Base-by-base conservation (phyloP, 2,797 vertebrate genomes). In the Odontamblyopus lacepedii region DNA sequence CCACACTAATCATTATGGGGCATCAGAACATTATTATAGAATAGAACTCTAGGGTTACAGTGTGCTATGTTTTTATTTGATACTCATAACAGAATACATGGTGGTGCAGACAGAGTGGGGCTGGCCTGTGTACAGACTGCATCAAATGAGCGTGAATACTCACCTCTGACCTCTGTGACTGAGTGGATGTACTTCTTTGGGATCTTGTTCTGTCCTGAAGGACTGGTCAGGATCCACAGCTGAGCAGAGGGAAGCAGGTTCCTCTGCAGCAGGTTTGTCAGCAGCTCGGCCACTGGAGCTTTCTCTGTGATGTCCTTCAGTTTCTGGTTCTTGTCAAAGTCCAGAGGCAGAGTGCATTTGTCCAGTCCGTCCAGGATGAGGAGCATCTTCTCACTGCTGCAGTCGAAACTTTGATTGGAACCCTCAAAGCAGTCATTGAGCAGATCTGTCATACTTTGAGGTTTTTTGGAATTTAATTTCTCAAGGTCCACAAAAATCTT, bases 351-450 rank as follows among this genome's bases (percentile, higher is more conserved):
- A 55, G 74, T 0, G 5, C 78, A 89, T 74, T 87, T 0, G 71
- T 92, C 91, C 75, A 93, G 71, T 0, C 78, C 87, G 78, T 92
- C 90, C 2, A 90, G 86, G 56, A 92, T 44, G 59, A 92, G 85
- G 51, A 63, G 19, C 16, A 89, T 2, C 29, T 80, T 0, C 0
- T 38, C 7, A 38, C 35, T 38, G 35, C 6, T 38, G 35, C 9
- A 38, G 35, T 38, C 50, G 5, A n/a, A 7, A 53, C 51, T 53
- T 53, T 5, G 18, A 19, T 53, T 19, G 2, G 19, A 19, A 53
- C 19, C 51, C 19, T 53, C 19, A 53, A 18, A 53, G 19, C 51
- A 19, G 51, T 53, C 51, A 53, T n/a, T n/a, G 51, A 53, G 53
- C 53, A 55, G 53, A 55, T 55, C 53, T 55, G n/a, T 11, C 0